Percentiles rank a stretch among this genome's conserved stretches.
phyloP scores from a whole-genome alignment of 2,113 vertebrate species.

The Vanacampus margaritifer region DNA sequence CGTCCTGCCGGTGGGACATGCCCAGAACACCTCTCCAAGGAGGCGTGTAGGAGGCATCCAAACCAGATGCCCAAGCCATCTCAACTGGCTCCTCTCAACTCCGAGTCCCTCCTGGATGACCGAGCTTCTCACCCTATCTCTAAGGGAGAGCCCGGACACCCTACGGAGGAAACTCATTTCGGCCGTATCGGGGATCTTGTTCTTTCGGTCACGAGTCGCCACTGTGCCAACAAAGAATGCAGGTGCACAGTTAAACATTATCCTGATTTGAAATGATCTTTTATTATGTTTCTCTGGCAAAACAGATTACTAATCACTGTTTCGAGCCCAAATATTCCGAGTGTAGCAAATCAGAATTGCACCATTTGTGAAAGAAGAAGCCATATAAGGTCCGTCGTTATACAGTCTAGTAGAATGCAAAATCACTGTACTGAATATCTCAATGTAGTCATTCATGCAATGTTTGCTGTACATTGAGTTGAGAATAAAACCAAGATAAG shows the following conservation, averaged over 20 bases:
- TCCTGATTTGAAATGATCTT: constrained; percentile 68
- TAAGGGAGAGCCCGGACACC: no score
- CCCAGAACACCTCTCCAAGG: no score
- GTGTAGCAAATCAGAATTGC: constrained; percentile 48
- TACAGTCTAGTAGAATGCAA: background rate
- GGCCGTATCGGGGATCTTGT: no score
- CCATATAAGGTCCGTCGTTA: constrained; percentile 12
- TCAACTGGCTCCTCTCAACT: no score
- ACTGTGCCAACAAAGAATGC: constrained; percentile 44
- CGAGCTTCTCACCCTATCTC: no score
- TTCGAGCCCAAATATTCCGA: constrained; percentile 50
- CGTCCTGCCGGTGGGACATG: no score
- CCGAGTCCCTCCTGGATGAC: no score
- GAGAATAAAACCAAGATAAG: background rate
- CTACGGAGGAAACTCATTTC: no score
- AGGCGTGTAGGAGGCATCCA: no score
- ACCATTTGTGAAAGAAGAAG: constrained; percentile 41
- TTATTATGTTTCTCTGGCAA: constrained; percentile 59
- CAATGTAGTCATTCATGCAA: background rate
- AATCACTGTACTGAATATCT: background rate
- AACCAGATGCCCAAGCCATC: no score
- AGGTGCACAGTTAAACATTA: constrained; percentile 61
- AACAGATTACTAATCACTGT: constrained; percentile 50
- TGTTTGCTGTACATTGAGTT: background rate
- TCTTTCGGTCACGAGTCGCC: no score